Base-by-base conservation (phyloP, 1,140 invertebrate genomes). In the Diorhabda carinulata region DNA sequence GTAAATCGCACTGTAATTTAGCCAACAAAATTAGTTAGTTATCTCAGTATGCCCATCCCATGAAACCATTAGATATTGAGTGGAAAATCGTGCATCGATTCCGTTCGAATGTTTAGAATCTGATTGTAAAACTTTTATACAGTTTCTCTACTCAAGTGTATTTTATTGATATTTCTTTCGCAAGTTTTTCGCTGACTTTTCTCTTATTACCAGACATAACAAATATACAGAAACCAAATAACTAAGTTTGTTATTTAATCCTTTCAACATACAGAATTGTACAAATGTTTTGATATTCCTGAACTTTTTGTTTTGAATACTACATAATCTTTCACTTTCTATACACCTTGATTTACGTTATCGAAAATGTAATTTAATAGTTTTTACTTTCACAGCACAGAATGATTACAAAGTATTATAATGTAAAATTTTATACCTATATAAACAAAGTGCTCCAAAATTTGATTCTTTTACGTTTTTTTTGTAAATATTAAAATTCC, bases 91-190 rank as follows among this genome's bases (percentile, higher is more conserved):
- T 8, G 47, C 47, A 52, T 52, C 47, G 47, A 52, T 52, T 52
- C 8, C 25, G 8, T 7, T 6, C 58, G 58, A 6, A 56, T 56
- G 6, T 56, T 56, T 56, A 6, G 58, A 60, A 60, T 60, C 58
- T 60, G 41, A 60, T 25, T 25, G 7, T 9, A 7, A 10, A 60
- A 60, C 8, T 60, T 60, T 60, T 60, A 60, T 60, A 60, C n/a
- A 60, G n/a, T 60, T 60, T 60, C 58, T 10, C 45, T 52, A 25
- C 41, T 52, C 64, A 66, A 57, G 64, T 59, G 64, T 66, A 52
- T 66, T 66, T 66, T 66, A 66, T 66, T 58, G 64, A 47, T 66
- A 66, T 66, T 57, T 58, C 52, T 43, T 45, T 64, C 40, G n/a
- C n/a, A 64, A 64, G 42, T 47, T 64, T 64, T 64, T 43, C 62